These are phyloP conservation scores for Hydractinia symbiolongicarpus DNA, from an alignment of 30 jellyfish, hydroid and myxozoan genomes.

Conservation along the genomic window DNA sequence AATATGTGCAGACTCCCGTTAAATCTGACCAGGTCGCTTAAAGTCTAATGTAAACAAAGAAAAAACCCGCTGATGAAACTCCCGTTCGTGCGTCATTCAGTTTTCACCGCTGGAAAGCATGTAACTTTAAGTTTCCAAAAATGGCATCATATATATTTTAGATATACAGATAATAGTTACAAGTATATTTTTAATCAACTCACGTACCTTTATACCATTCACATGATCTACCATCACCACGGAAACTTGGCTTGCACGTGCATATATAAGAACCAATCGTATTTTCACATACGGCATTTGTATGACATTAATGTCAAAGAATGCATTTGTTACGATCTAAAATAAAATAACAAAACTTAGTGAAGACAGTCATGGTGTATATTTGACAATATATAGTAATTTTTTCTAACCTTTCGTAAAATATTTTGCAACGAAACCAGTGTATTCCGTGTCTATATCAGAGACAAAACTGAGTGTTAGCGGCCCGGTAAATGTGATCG, in stretches of 20 bases:
- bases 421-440: constrained; percentile 61
- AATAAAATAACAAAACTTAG: background rate
- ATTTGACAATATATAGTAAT: background rate
- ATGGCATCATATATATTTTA: no score
- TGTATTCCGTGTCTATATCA: constrained; percentile 73
- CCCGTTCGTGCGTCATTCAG: no score
- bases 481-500: constrained; percentile 46
- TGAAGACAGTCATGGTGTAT: no score
- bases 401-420: constrained; percentile 56
- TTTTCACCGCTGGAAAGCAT: no score
- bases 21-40: no score
- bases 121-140: no score
- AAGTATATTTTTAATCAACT: background rate
- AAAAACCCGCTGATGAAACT: no score
- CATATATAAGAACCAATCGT: constrained; percentile 75
- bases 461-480: constrained; percentile 50
- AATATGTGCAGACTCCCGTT: no score
- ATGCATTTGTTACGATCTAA: constrained; percentile 27
- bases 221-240: constrained; percentile 84
- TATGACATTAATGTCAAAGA: constrained; percentile 46
- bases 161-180: no score
- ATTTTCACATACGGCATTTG: constrained; percentile 70
- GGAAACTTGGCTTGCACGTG: constrained; percentile 64
- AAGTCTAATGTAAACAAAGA: no score
- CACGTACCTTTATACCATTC: constrained; percentile 77